Evolutionary conservation across 37 sponge, comb jelly and placozoan genomes (phyloP), one percentile per base, ranked within the genome.

Genomic region (Eunapius fragilis): DNA sequence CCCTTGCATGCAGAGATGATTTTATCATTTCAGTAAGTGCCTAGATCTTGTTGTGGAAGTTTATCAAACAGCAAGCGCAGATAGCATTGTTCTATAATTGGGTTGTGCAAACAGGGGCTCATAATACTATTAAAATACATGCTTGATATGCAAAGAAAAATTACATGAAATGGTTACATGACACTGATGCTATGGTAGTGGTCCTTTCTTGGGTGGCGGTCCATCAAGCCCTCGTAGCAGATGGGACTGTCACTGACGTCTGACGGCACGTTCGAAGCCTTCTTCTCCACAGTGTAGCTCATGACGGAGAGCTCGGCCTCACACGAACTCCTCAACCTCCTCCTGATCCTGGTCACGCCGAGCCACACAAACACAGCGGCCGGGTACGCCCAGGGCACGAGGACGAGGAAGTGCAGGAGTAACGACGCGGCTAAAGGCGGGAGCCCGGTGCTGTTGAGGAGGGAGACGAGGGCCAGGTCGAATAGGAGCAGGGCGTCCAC

Each of bases 381-480:
- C 0, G 72, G 30, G 36, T 83, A 83, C 73, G 38, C 11, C 7
- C 72, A 30, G n/a, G 83, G 83, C n/a, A 72, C 26, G 26, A 72
- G 48, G n/a, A 83, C 36, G 19, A 83, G 28, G 41, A 45, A 25
- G 58, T 83, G 37, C 74, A 72, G 13, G n/a, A 83, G 25, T 4
- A 72, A n/a, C 3, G 36, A 37, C 36, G n/a, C 73, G 28, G 72
- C 37, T 37, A 72, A 25, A 58, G 71, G 37, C 13, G 83, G 37
- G 45, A 74, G 71, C n/a, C 37, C 71, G 0, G 73, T 30, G 74
- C 73, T 34, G 28, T 83, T 47, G 28, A 83, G 83, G 36, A 83
- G 71, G 37, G 45, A 14, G 27, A 83, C 27, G 36, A 83, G 73
- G n/a, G 71, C 41, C 37, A 83, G 32, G 71, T 83, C 83, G 25